Conservation (phyloP, 1,140 invertebrate genomes). For the Harpegnathos saltator region DNA sequence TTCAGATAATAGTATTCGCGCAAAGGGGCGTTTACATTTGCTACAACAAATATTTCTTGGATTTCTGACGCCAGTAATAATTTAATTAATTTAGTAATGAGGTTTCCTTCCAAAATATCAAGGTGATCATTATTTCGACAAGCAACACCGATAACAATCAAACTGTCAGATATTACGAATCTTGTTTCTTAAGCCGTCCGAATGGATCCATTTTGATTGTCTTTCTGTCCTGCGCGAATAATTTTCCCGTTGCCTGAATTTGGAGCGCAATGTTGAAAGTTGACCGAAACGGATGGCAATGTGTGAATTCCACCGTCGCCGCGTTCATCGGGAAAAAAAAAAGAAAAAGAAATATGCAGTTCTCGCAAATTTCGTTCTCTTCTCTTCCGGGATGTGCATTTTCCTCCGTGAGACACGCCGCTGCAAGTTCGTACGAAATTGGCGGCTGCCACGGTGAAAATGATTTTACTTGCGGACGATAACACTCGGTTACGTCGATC, state of each 20-base stretch:
- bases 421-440: no score
- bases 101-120: no score
- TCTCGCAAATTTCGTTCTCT: slow-evolving; percentile 18
- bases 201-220: not conserved
- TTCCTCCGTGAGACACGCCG: slow-evolving; percentile 6
- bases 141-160: no score
- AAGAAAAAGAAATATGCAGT: slow-evolving; percentile 8
- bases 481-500: slow-evolving; percentile 67
- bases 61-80: no score
- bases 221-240: not conserved
- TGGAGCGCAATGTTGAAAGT: not conserved
- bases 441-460: slow-evolving; percentile 40
- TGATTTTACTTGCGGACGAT: slow-evolving; percentile 73
- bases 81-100: no score
- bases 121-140: no score
- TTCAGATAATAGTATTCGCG: slow-evolving; percentile 13
- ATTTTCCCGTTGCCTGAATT: not conserved
- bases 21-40: not conserved
- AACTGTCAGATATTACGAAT: not conserved
- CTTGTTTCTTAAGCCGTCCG: not conserved
- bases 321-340: no score
- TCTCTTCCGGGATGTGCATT: slow-evolving; percentile 29
- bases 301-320: not conserved
- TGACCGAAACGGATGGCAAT: not conserved
- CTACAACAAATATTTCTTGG: no score